A percentile compares a stretch with the other conserved stretches of the same genome.
Conservation (phyloP, 2,888 invertebrate genomes). For the Drosophila rubida region DNA sequence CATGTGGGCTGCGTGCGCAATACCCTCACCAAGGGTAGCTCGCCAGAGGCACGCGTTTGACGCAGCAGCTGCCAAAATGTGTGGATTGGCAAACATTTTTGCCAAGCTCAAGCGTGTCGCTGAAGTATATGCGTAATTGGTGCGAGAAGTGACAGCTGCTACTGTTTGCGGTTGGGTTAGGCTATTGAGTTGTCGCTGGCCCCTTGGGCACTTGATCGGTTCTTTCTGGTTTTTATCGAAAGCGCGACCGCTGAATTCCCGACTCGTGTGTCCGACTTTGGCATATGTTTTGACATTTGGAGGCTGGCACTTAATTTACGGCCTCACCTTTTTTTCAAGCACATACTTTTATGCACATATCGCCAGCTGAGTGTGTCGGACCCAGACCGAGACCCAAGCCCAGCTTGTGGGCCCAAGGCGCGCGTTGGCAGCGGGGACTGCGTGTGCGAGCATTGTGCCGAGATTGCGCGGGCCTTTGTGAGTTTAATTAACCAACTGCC, state of each 20-base stretch:
- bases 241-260: slow-evolving; percentile 46
- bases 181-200: slow-evolving; percentile 4
- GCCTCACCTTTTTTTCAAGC: slow-evolving; percentile 56
- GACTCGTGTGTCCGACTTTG: slow-evolving; percentile 46
- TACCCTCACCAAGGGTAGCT: background rate
- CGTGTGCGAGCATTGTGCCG: slow-evolving; percentile 30
- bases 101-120: too few species aligned
- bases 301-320: slow-evolving; percentile 67
- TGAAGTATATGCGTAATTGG: too few species aligned
- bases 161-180: slow-evolving; percentile 1
- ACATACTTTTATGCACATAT: background rate
- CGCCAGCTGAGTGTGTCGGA: too few species aligned
- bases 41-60: background rate
- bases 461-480: slow-evolving; percentile 20
- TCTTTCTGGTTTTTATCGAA: slow-evolving; percentile 28
- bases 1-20: slow-evolving; percentile 28
- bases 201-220: background rate
- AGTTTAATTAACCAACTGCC: slow-evolving; percentile 63
- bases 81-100: too few species aligned
- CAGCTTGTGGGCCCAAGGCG: too few species aligned
- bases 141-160: background rate
- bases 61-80: background rate
- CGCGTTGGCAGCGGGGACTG: background rate
- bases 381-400: slow-evolving; percentile 36
- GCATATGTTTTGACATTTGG: slow-evolving; percentile 69